Evolutionary conservation across 2,797 vertebrate genomes (phyloP), one percentile per base, ranked within the genome.

Genomic region (Masticophis lateralis): DNA sequence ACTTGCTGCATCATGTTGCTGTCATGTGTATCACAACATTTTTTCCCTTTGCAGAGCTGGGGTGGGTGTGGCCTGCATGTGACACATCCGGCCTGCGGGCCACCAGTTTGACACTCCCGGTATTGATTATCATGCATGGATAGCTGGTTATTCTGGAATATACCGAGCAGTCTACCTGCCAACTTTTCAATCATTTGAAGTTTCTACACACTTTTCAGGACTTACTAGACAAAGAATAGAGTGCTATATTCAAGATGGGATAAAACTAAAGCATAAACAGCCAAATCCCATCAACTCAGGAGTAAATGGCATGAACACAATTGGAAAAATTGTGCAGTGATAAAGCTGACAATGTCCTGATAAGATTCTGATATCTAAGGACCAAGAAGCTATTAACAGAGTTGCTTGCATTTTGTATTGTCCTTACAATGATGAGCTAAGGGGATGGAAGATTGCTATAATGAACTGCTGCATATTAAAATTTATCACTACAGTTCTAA

Each of bases 1-100:
- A 57, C 16, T 18, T 20, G 18, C 1, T 0, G 16, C 1, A 0
- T 59, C 57, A 59, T 5, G 0, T 22, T 60, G 59, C 20, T 1
- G 7, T 60, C 20, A 60, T 2, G 57, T 59, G 2, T 20, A 60
- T 60, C 7, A 2, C 0, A 7, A 60, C 2, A 2, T 60, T 60
- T 18, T 22, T 22, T 18, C 2, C 20, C 20, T 60, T 60, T 60
- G 59, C 2, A 6, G 59, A 60, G 59, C 6, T 60, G 20, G 59
- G 59, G 0, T 60, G 59, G 57, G 59, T 22, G 20, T 22, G 59
- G 20, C 20, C 56, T 57, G 16, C 0, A 0, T 5, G 4, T 57
- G 56, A 57, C 14, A 16, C 14, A 57, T 57, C 56, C 14, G 56
- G 56, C 56, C 18, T 59, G 18, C 20, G 8, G 59, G 2, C 59